Evolutionary conservation across 2,797 vertebrate species (phyloP), one percentile per base, ranked within the genome.

Genomic region (Kryptolebias ocellatus): DNA sequence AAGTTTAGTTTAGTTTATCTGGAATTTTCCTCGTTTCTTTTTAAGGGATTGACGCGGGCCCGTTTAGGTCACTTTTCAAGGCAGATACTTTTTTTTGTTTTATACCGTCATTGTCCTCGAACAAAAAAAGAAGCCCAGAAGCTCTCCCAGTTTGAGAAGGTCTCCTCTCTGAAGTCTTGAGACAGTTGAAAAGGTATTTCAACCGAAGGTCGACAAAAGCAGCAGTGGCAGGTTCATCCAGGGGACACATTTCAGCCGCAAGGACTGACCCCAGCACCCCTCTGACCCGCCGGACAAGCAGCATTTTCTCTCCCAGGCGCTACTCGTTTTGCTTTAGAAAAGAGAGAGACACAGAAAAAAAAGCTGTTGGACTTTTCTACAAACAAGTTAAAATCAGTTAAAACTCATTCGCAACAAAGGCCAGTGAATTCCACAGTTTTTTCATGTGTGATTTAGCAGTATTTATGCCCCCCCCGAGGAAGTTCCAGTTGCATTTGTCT

Each of bases 201-300:
- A 95, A 93, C 93, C 95, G 95, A 97, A 97, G 95, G 96, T 96
- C 93, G 95, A 96, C 95, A 95, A 96, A 76, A 95, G 96, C 95
- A 95, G 94, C 91, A 92, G 94, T 90, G 95, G 93, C 95, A 97
- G 96, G 98, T 98, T 99, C 98, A 99, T 91, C 93, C 93, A 96
- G 95, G 95, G 98, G 97, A 97, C 98, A 99, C 94, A 95, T 97
- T 98, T 95, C 95, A 97, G 96, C 96, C 95, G 88, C 94, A 87
- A 97, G 96, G 94, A 94, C 93, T 98, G 97, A 98, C 98, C 97
- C 96, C 96, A 93, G 92, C 83, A 97, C 96, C 95, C 45, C 49
- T 95, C 94, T 99, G 97, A 98, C 97, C 98, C 94, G 94, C 94
- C 93, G 95, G 95, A 97, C 95, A 94, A 79, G 92, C 92, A 92